These are phyloP conservation scores for Tapirus terrestris DNA, from an alignment of 2,113 vertebrate genomes.

Conservation along the genomic window DNA sequence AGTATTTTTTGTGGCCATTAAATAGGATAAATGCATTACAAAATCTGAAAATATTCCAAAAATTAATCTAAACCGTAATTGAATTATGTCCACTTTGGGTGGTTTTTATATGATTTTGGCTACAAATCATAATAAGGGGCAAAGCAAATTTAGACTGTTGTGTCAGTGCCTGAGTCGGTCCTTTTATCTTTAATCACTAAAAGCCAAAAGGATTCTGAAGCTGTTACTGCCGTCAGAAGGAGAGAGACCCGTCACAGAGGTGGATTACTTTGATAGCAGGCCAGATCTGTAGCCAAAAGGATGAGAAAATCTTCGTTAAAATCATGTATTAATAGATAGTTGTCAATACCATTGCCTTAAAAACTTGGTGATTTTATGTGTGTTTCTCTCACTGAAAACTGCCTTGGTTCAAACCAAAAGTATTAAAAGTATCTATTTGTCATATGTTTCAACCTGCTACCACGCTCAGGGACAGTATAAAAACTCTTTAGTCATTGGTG, in stretches of 20 bases:
- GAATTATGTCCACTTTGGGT: neutral
- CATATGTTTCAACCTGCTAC: too few relatives aligned
- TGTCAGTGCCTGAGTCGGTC: neutral
- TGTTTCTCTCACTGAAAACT: neutral
- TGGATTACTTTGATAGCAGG: rapidly evolving
- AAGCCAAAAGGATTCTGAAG: neutral
- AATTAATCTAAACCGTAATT: neutral
- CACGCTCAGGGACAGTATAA: rapidly evolving
- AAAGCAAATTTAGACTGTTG: neutral
- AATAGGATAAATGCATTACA: neutral
- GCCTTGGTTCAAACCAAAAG: neutral
- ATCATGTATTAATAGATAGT: rapidly evolving
- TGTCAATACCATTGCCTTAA: neutral
- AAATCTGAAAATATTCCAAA: neutral
- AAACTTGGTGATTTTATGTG: neutral
- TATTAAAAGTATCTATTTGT: neutral
- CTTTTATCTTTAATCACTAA: neutral
- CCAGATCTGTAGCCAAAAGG: neutral
- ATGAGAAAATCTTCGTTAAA: neutral
- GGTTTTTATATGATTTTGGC: neutral
- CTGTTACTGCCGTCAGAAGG: neutral
- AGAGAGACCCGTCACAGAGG: neutral
- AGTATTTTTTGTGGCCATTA: neutral
- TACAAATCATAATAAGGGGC: neutral
- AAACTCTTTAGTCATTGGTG: too few relatives aligned